Evolutionary conservation across 2,113 vertebrate species (phyloP).

Genomic region (Oreocharis arfaki): DNA sequence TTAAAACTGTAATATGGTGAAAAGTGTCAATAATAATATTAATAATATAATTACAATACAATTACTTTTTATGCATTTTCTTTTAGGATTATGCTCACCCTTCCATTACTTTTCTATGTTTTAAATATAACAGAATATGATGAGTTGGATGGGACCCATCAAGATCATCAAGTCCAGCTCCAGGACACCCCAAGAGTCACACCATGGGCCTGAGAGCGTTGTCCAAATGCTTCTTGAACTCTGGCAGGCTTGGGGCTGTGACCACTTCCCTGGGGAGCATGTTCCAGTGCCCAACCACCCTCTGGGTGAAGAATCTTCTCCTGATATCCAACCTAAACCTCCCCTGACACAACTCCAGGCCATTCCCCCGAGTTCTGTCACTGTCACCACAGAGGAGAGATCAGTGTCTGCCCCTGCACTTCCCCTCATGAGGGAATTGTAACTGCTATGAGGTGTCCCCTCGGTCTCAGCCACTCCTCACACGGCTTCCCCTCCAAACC

Average conservation of each 20-base stretch:
- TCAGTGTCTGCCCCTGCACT: rapidly evolving
- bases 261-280: background rate
- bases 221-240: background rate
- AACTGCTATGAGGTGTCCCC: background rate
- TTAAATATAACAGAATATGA: background rate
- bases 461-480: background rate
- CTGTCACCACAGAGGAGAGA: background rate
- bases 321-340: background rate
- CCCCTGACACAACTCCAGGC: background rate
- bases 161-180: background rate
- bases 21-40: background rate
- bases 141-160: background rate
- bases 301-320: background rate
- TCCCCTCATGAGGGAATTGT: background rate
- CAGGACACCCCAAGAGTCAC: background rate
- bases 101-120: background rate
- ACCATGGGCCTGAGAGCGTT: background rate
- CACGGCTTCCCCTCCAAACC: rapidly evolving
- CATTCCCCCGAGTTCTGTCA: rapidly evolving
- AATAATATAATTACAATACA: background rate
- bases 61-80: background rate
- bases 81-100: background rate
- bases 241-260: background rate
- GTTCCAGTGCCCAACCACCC: rapidly evolving
- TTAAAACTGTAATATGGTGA: background rate